phyloP scores from a whole-genome alignment of 2,888 invertebrate genomes.

The Adineta ricciae region DNA sequence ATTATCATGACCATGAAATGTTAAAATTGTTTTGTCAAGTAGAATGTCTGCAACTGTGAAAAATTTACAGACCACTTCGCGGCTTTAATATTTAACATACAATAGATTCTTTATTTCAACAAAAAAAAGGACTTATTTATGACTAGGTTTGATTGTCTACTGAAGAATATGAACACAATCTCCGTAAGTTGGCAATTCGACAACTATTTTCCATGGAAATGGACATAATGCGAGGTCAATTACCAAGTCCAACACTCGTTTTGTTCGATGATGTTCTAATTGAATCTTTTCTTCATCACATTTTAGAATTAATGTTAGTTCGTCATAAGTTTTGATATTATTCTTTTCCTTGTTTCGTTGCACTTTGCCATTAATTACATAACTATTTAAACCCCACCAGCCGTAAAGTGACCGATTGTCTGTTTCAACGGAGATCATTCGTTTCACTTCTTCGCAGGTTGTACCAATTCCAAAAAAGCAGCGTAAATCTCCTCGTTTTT shows the following conservation, averaged over 20 bases:
- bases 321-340: background rate
- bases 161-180: background rate
- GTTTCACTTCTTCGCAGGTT: background rate
- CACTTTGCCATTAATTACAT: background rate
- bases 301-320: background rate
- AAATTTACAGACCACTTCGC: too few species aligned
- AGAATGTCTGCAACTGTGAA: too few species aligned
- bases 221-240: background rate
- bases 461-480: background rate
- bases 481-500: background rate
- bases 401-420: background rate
- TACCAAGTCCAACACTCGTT: background rate
- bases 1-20: too few species aligned
- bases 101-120: too few species aligned
- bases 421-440: background rate
- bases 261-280: conserved; percentile 6
- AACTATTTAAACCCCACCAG: background rate
- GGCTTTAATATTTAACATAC: too few species aligned
- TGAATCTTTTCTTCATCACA: background rate
- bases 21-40: too few species aligned
- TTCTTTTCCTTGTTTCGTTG: background rate
- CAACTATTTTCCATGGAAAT: conserved; percentile 11
- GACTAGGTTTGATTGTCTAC: background rate
- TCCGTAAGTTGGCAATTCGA: background rate
- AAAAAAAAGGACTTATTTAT: too few species aligned